Evolutionary conservation across 2,113 vertebrate species (phyloP), one percentile per base, ranked within the genome.

Genomic region (Chloropsis hardwickii): DNA sequence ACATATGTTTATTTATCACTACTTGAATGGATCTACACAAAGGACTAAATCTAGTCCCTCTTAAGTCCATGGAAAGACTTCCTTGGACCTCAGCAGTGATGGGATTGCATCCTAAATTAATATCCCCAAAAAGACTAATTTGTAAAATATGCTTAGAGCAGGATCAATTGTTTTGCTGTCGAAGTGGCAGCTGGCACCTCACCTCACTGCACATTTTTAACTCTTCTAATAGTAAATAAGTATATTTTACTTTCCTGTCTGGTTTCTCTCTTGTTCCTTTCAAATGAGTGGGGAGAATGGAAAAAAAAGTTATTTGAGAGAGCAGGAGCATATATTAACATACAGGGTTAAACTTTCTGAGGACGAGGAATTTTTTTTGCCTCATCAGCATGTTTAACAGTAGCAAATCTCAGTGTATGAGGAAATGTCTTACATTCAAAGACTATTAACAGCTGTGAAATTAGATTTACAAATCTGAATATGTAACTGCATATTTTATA

Each of bases 371-470:
- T 39, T 67, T 77, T 71, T 95, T 94, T 66, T 70, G 51, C 79
- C 71, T 92, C 42, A 86, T 94, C 85, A 92, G 85, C 81, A 74
- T 51, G 31, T 92, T 95, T 70, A 92, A 74, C 82, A 80, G 67
- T 95, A 90, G 79, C 85, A 94, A 82, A 77, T 97, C 74, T 91
- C 45, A 76, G 25, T 73, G 39, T 66, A 78, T 78, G 71, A 74
- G 47, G 79, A 85, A 85, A 88, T 74, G 71, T 90, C 76, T 89
- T 89, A 45, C 35, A 86, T 84, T 86, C 65, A 86, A 90, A 74
- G 69, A 37, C 64, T 77, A 50, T 87, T 95, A 94, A 71, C 88
- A 94, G 85, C 93, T 92, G 88, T 95, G 80, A 96, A 92, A 93
- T 94, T 66, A 93, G 76, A 93, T 95, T 95, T 94, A 54, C 37